Conservation (phyloP, 2,888 invertebrate species). For the Loripinus fragilis region DNA sequence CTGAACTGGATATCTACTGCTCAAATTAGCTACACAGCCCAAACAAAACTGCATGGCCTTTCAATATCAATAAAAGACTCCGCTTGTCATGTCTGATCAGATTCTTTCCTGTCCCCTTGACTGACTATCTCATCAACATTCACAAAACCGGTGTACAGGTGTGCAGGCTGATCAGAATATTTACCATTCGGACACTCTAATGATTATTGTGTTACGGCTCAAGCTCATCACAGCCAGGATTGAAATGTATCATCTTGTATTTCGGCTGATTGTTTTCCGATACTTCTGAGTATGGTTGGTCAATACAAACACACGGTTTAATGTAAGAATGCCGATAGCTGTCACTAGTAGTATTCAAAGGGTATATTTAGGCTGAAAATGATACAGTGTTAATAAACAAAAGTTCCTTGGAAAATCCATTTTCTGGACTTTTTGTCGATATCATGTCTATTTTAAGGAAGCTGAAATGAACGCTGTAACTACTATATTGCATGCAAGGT, state of each 20-base stretch:
- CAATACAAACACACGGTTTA: conserved; percentile 5
- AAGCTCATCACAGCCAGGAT: background rate
- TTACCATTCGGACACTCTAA: too few species aligned
- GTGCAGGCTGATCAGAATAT: too few species aligned
- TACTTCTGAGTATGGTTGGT: background rate
- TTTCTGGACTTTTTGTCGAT: background rate
- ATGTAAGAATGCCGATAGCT: conserved; percentile 6
- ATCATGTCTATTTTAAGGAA: conserved; percentile 1
- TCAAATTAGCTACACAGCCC: too few species aligned
- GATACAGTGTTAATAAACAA: conserved; percentile 11
- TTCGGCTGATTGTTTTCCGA: conserved; percentile 7
- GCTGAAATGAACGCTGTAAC: background rate
- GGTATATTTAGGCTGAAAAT: conserved; percentile 12
- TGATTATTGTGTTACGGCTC: too few species aligned
- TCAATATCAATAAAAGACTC: too few species aligned
- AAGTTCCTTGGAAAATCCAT: background rate
- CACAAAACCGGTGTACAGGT: too few species aligned
- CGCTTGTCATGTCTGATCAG: too few species aligned
- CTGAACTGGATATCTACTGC: too few species aligned
- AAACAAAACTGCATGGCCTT: too few species aligned
- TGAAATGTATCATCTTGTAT: conserved; percentile 11
- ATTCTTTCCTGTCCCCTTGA: too few species aligned
- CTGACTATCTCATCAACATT: too few species aligned
- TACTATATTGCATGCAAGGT: too few species aligned
- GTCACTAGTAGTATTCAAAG: background rate